Percentiles rank a stretch among this genome's conserved stretches.
These are phyloP conservation scores for Podarcis muralis DNA, from an alignment of 2,113 vertebrate species.

Conservation along the genomic window DNA sequence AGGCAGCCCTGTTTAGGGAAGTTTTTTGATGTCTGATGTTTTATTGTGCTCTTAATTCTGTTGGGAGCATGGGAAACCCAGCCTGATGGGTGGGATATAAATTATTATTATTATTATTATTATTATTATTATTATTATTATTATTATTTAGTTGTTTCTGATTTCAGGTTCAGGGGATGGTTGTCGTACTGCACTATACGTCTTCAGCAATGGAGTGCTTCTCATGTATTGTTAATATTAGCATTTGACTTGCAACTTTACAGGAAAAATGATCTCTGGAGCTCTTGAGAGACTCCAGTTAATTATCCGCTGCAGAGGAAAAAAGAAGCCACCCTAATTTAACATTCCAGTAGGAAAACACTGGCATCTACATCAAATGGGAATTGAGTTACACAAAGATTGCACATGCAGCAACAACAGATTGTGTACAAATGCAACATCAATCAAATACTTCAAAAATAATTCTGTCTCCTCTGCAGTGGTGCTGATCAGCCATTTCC, in stretches of 20 bases:
- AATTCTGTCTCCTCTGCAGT: not conserved
- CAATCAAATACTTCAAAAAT: not conserved
- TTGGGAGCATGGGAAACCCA: no score
- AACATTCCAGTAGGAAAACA: conserved; percentile 31
- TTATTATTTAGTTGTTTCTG: not conserved
- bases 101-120: no score
- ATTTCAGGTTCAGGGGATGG: not conserved
- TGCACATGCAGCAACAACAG: rapidly evolving
- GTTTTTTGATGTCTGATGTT: no score
- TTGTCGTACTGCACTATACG: not conserved
- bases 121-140: no score
- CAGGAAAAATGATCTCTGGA: conserved; percentile 18
- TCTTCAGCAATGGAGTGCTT: not conserved
- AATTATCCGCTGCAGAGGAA: conserved; percentile 11
- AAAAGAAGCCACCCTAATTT: conserved; percentile 16
- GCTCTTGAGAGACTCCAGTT: conserved; percentile 16
- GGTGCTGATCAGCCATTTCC: not conserved
- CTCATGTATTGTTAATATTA: not conserved
- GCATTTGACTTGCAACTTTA: not conserved
- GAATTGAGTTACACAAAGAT: not conserved
- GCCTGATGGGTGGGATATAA: no score
- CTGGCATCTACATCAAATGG: not conserved
- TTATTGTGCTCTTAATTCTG: no score
- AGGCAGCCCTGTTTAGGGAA: no score
- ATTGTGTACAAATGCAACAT: not conserved